Evolutionary conservation across 2,888 invertebrate species (phyloP).

Genomic region (Digitonthophagus gazella): DNA sequence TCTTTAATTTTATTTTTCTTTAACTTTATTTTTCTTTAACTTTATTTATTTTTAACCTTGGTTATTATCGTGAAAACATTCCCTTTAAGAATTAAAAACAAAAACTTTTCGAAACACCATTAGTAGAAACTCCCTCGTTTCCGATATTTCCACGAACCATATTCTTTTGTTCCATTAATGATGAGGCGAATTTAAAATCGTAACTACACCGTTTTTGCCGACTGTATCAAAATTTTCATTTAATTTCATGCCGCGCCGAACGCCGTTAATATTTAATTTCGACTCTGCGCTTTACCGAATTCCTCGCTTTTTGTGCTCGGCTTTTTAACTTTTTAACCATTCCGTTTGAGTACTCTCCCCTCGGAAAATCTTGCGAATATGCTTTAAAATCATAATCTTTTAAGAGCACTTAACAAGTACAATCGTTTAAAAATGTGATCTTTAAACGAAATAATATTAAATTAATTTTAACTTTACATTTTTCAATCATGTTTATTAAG

Average conservation of each 20-base stretch:
- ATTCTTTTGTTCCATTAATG: background rate
- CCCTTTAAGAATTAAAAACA: background rate
- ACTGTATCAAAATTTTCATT: background rate
- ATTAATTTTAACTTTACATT: no score
- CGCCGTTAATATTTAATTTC: background rate
- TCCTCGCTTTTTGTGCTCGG: background rate
- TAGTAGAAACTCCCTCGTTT: background rate
- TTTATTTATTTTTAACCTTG: no score
- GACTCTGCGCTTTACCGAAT: background rate
- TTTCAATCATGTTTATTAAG: no score
- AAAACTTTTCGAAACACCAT: background rate
- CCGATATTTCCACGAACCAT: background rate
- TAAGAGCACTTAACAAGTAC: background rate
- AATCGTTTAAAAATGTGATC: background rate
- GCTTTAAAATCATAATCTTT: background rate
- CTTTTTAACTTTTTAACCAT: background rate
- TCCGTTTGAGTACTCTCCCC: background rate
- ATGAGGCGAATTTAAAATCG: background rate
- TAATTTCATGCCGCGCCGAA: background rate
- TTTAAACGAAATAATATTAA: no score
- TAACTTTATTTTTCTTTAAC: no score
- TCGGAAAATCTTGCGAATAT: background rate
- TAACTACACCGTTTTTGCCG: background rate
- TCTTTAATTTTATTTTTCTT: no score
- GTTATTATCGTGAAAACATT: no score